Evolutionary conservation across 2,888 invertebrate species (phyloP).

Genomic region (Microctonus aethiopoides): DNA sequence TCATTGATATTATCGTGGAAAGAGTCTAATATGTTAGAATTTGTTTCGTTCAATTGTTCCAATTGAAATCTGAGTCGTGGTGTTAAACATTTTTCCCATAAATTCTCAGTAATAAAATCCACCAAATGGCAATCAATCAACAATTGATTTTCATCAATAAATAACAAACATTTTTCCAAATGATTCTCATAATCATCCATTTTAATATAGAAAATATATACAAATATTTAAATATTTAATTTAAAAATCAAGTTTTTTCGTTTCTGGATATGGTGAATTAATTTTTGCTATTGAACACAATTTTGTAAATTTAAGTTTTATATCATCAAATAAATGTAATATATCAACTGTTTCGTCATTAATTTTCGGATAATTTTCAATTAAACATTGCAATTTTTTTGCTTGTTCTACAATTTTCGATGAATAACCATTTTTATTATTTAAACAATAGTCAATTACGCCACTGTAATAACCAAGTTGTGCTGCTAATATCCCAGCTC

Average conservation of each 20-base stretch:
- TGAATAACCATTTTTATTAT: slow-evolving; percentile 47
- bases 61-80: slow-evolving; percentile 69
- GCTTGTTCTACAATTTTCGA: slow-evolving; percentile 72
- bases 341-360: slow-evolving; percentile 78
- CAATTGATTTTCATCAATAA: slow-evolving; percentile 72
- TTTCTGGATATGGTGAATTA: slow-evolving; percentile 70
- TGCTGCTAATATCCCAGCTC: slow-evolving; percentile 80
- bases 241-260: slow-evolving; percentile 62
- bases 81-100: slow-evolving; percentile 75
- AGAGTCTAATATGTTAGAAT: not conserved
- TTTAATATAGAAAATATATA: slow-evolving; percentile 26
- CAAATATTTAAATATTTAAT: not conserved
- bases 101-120: slow-evolving; percentile 75
- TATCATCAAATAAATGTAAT: slow-evolving; percentile 71
- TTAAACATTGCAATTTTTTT: slow-evolving; percentile 70
- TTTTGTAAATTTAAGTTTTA: slow-evolving; percentile 78
- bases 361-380: slow-evolving; percentile 74
- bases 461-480: slow-evolving; percentile 83
- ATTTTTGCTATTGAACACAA: slow-evolving; percentile 77
- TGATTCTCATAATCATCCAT: slow-evolving; percentile 52
- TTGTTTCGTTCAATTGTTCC: slow-evolving; percentile 45
- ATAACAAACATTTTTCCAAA: slow-evolving; percentile 68
- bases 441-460: slow-evolving; percentile 70
- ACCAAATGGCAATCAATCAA: slow-evolving; percentile 84
- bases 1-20: not conserved